A percentile compares a stretch with the other conserved stretches of the same genome.
These are phyloP conservation scores for Tetramorium parvispinum DNA, from an alignment of 1,140 invertebrate genomes.

Conservation along the genomic window DNA sequence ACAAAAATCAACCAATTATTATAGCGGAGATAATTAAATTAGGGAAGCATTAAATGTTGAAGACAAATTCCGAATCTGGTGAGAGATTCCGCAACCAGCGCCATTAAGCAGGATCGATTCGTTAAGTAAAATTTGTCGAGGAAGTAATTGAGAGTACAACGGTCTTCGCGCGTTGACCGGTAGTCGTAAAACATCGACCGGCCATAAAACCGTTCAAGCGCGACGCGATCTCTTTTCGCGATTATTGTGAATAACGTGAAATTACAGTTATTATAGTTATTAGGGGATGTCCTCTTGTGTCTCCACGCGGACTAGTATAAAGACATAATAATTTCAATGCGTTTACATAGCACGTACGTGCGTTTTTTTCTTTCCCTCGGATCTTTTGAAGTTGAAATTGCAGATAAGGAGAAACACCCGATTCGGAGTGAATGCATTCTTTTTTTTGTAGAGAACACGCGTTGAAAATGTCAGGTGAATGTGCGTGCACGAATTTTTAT, in stretches of 20 bases:
- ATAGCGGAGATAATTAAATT: slow-evolving; percentile 9
- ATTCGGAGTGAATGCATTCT: background rate
- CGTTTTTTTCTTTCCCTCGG: background rate
- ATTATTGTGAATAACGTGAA: slow-evolving; percentile 20
- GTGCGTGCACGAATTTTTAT: background rate
- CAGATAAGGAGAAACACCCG: background rate
- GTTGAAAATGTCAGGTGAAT: slow-evolving; percentile 39
- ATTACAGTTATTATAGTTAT: background rate
- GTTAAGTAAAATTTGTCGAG: slow-evolving; percentile 24
- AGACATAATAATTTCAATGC: background rate
- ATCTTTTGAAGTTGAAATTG: background rate
- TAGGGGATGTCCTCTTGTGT: background rate
- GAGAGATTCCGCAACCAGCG: background rate
- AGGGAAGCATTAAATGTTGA: background rate
- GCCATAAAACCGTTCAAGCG: background rate
- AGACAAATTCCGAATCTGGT: background rate
- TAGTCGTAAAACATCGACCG: slow-evolving; percentile 16
- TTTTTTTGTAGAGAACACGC: background rate
- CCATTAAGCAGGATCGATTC: background rate
- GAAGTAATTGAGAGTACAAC: background rate
- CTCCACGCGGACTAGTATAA: background rate
- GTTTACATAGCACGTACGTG: background rate
- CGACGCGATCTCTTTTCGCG: slow-evolving; percentile 18
- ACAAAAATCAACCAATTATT: slow-evolving; percentile 15
- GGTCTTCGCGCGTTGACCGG: slow-evolving; percentile 6